Percentiles rank a stretch among this genome's conserved stretches.
Conservation (phyloP, 2,113 vertebrate species). For the Genyomyrus donnyi region DNA sequence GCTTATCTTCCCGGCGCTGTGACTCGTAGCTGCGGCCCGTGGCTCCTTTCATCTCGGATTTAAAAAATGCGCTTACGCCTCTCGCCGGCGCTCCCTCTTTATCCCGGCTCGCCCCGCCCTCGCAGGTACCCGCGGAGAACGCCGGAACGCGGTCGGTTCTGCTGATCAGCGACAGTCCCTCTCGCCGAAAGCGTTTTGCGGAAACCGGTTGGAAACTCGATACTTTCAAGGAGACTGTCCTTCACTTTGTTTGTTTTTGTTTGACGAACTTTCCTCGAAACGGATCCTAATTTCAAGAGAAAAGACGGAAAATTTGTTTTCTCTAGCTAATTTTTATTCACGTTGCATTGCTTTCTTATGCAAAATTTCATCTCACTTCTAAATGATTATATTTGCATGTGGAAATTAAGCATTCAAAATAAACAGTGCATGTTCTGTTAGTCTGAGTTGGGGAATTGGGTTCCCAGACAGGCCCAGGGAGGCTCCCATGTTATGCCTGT, state of each 20-base stretch:
- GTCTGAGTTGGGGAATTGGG: not conserved
- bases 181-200: slow-evolving; percentile 38
- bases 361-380: slow-evolving; percentile 2
- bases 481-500: slow-evolving; percentile 20
- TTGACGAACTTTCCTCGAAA: not conserved
- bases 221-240: slow-evolving; percentile 27
- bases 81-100: slow-evolving; percentile 56
- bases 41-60: slow-evolving; percentile 47
- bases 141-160: slow-evolving; percentile 44
- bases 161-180: slow-evolving; percentile 15
- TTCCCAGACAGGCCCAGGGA: not conserved
- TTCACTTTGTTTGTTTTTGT: slow-evolving; percentile 13
- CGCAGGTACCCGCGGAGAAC: slow-evolving; percentile 48
- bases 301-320: not conserved
- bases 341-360: not conserved
- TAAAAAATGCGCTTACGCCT: slow-evolving; percentile 50
- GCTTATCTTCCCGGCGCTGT: slow-evolving; percentile 32
- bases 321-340: not conserved
- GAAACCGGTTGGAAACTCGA: slow-evolving; percentile 27
- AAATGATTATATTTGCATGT: not conserved
- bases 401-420: not conserved
- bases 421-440: not conserved
- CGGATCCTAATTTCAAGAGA: not conserved
- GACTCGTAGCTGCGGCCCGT: slow-evolving; percentile 42
- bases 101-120: slow-evolving; percentile 37